Evolutionary conservation across 2,797 vertebrate genomes (phyloP).

Genomic region (Catharus ustulatus): DNA sequence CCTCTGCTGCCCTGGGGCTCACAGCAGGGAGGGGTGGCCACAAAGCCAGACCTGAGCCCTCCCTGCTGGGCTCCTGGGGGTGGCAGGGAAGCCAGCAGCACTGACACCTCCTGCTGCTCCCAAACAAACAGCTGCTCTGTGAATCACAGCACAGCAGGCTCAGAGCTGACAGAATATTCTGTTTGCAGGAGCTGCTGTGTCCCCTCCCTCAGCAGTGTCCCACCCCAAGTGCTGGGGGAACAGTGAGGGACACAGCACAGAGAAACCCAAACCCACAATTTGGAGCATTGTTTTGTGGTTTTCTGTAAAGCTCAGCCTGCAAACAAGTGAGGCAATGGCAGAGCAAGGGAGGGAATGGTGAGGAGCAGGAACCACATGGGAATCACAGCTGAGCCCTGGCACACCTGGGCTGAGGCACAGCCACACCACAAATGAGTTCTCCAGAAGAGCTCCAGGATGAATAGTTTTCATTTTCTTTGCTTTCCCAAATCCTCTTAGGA

Average conservation of each 20-base stretch:
- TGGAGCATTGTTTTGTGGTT: not conserved
- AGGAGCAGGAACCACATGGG: not conserved
- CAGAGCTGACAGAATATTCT: not conserved
- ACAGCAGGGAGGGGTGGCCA: not conserved
- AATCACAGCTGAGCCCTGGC: not conserved
- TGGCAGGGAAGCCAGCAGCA: not conserved
- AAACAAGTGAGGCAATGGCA: not conserved
- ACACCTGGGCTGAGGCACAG: not conserved
- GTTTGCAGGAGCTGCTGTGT: not conserved
- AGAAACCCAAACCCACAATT: not conserved
- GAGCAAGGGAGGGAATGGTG: not conserved
- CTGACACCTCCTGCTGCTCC: not conserved
- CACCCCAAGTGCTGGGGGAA: not conserved
- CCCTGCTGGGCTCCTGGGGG: not conserved
- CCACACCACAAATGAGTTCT: not conserved
- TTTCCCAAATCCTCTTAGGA: slow-evolving; percentile 49
- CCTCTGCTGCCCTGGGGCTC: not conserved
- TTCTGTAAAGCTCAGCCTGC: not conserved
- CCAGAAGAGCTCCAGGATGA: slow-evolving; percentile 20
- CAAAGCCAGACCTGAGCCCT: not conserved
- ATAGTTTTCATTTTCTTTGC: slow-evolving; percentile 59
- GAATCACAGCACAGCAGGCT: not conserved
- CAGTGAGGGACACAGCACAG: accelerated
- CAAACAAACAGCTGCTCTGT: not conserved
- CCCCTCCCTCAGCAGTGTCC: not conserved